Base-by-base conservation (phyloP, 2,888 invertebrate species). In the Perizoma flavofasciatum region DNA sequence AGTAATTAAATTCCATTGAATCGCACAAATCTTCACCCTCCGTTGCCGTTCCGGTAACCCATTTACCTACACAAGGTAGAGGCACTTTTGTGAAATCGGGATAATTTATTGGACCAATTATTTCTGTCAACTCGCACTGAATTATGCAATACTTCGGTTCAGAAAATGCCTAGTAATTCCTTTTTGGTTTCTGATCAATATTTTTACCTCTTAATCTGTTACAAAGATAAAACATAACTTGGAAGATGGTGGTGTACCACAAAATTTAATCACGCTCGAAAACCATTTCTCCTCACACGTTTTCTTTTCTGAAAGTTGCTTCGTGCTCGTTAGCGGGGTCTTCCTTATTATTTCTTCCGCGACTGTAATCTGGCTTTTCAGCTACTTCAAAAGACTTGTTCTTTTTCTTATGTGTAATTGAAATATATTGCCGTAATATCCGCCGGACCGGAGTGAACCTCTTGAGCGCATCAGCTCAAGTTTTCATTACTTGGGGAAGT, bases 361-460 rank as follows among this genome's bases (percentile, higher is more conserved):
- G 86, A 83, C 87, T 87, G 88, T 88, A 89, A 91, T 89, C 89
- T 89, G 88, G 85, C 87, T 86, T 88, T 85, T 89, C 89, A 88
- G 89, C 89, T 88, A 89, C 90, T 90, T 88, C 86, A 89, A 88
- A 89, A 86, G 89, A 89, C 90, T 92, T 89, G 90, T 86, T 89
- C 90, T 92, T 91, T 91, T 91, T 91, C 91, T 90, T 89, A 89
- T 86, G 85, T 90, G 91, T 92, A 92, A 92, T 92, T 92, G 91
- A 92, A 90, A 92, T 92, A 90, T 90, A 92, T 92, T 92, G 89
- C 89, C 85, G 86, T 89, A 91, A 91, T 92, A 91, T 91, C 89
- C 89, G 85, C 78, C 82, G 88, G 89, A 85, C 90, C 83, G 81
- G 85, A 83, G 85, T 82, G 82, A 79, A 78, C 85, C 85, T 85